A percentile compares a stretch with the other conserved stretches of the same genome.
Evolutionary conservation across 35 echinoderm and acorn worm species (phyloP).

Genomic region (Diadema setosum): DNA sequence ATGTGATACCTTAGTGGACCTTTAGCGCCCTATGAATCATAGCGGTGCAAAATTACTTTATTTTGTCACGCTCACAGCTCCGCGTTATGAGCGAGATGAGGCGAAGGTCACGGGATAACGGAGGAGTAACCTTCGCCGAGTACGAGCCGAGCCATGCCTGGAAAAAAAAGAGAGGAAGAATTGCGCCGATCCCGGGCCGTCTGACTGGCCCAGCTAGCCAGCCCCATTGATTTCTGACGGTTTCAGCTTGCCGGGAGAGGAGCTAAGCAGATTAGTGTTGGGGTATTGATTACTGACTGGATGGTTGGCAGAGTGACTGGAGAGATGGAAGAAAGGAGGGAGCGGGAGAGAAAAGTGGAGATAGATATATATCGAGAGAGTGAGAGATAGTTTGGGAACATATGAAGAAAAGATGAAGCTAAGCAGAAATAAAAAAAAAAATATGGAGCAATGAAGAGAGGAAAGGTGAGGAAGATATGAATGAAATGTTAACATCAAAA

Average conservation of each 20-base stretch:
- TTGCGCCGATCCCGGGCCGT: not conserved
- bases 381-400: not conserved
- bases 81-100: not conserved
- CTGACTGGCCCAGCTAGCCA: not conserved
- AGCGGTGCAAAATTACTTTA: too few species aligned
- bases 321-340: not conserved
- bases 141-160: not conserved
- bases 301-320: not conserved
- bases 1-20: too few species aligned
- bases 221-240: conserved; percentile 12
- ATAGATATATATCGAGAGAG: not conserved
- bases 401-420: not conserved
- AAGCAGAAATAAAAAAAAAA: not conserved
- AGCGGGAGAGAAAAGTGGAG: not conserved
- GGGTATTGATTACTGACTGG: not conserved
- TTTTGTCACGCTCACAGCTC: too few species aligned
- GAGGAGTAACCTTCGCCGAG: not conserved
- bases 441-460: not conserved
- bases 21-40: too few species aligned
- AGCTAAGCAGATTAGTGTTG: not conserved
- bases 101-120: not conserved
- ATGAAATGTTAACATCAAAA: not conserved
- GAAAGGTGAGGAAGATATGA: too few species aligned
- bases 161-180: too few species aligned
- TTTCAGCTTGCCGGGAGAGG: not conserved